Base-by-base conservation (phyloP, 1,140 invertebrate genomes). In the Hylaeus anthracinus region DNA sequence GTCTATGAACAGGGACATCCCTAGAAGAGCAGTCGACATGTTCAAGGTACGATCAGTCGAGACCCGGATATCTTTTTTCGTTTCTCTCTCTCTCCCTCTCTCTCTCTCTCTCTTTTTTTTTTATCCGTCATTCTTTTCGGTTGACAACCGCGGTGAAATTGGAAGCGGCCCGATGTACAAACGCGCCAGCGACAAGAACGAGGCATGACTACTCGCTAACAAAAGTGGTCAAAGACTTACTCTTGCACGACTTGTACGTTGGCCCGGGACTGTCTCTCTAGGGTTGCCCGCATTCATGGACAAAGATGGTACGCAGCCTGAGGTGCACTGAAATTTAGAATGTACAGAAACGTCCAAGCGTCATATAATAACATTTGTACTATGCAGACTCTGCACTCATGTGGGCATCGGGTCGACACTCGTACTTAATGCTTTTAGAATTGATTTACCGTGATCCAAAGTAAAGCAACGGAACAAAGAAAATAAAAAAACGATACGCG, bases 311-410 rank as follows among this genome's bases (percentile, higher is more conserved):
- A 92, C 86, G 90, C 86, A 88, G 86, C 90, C 89, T 90, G 90
- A 88, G 79, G 86, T 88, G 88, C 89, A 88, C 91, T 92, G 90
- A 91, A 92, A 92, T 90, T 90, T 91, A 92, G 89, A 92, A 92
- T 89, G 89, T 87, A 90, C 86, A 88, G 86, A 84, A 88, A 90
- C 89, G 83, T 90, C 89, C 88, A 89, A 88, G 85, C 86, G 86
- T 87, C 82, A 86, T 86, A 84, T 82, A 82, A 82, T 82, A 82
- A 86, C 61, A 79, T 82, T 86, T 87, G 61, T 72, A 87, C 82
- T 86, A 86, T 81, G 77, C 69, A 86, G 85, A 86, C 81, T 86
- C 85, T 87, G 85, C 84, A 87, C 84, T 86, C 77, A 80, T 86
- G 73, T 87, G 72, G 85, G 84, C 85, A 81, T 87, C 84, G 77